phyloP scores from a whole-genome alignment of 2,888 invertebrate species.

The Rhagonycha fulva region DNA sequence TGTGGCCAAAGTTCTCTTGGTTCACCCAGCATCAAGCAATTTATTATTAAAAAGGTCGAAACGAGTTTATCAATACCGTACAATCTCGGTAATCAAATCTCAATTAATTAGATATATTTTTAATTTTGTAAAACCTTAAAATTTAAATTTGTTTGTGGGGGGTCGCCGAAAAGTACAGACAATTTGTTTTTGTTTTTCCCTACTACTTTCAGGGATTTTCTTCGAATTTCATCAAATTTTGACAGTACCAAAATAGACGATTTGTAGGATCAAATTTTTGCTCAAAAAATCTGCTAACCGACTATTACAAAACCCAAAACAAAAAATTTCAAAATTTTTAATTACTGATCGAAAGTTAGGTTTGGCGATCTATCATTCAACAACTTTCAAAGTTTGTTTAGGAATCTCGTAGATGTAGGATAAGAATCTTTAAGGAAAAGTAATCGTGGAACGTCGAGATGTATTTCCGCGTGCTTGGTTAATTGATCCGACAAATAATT shows the following conservation, averaged over 20 bases:
- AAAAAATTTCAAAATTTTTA: not conserved
- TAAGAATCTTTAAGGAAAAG: not conserved
- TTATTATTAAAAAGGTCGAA: not conserved
- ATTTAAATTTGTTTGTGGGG: too few species aligned
- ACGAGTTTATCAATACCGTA: not conserved
- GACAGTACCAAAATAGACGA: too few species aligned
- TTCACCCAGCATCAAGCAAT: not conserved
- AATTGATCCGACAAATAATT: not conserved
- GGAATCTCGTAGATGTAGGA: not conserved
- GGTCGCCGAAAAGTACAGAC: too few species aligned
- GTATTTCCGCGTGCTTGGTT: not conserved
- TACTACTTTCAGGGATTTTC: too few species aligned
- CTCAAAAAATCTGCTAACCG: not conserved
- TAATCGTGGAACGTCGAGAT: not conserved
- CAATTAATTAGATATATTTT: too few species aligned
- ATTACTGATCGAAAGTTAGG: not conserved
- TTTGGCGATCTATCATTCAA: not conserved
- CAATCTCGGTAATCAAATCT: too few species aligned
- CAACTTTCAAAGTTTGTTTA: not conserved
- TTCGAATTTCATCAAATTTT: too few species aligned
- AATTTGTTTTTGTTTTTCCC: too few species aligned
- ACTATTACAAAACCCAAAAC: not conserved
- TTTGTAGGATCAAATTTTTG: too few species aligned
- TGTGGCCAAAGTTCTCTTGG: not conserved
- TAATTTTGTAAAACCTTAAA: too few species aligned